A percentile compares a stretch with the other conserved stretches of the same genome.
phyloP scores from a whole-genome alignment of 2,888 invertebrate genomes.

The Habroteleia sp. region DNA sequence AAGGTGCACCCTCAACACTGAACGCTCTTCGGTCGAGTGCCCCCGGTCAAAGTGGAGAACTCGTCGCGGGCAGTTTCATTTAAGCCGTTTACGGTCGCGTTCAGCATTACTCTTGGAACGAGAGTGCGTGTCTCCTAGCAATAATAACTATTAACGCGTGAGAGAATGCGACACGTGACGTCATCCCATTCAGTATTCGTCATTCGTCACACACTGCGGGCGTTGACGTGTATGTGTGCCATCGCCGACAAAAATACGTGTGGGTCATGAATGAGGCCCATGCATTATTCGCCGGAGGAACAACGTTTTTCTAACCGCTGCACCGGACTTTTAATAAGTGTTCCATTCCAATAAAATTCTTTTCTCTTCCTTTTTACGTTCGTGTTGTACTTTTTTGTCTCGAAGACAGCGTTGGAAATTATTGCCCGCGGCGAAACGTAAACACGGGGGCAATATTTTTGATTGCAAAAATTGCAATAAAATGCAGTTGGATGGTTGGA shows the following conservation, averaged over 20 bases:
- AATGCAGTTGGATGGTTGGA: no score
- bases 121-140: constrained; percentile 76
- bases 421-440: constrained; percentile 25
- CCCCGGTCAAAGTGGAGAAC: constrained; percentile 10
- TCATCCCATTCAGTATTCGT: constrained; percentile 71
- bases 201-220: constrained; percentile 52
- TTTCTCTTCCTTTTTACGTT: constrained; percentile 15
- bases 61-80: constrained; percentile 24
- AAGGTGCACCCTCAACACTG: constrained; percentile 8
- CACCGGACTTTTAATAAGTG: constrained; percentile 38
- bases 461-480: no score
- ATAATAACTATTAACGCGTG: constrained; percentile 79
- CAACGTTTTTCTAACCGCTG: constrained; percentile 34
- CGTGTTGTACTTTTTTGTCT: constrained; percentile 2
- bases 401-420: constrained; percentile 8
- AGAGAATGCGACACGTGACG: constrained; percentile 77
- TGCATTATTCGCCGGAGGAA: constrained; percentile 49
- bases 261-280: constrained; percentile 51
- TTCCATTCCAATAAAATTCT: constrained; percentile 32
- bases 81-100: constrained; percentile 44
- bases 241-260: constrained; percentile 53
- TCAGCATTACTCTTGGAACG: constrained; percentile 65
- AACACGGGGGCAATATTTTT: no score
- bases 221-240: constrained; percentile 30
- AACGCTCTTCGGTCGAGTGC: constrained; percentile 10